Evolutionary conservation across 2,113 vertebrate genomes (phyloP).

Genomic region (Castor canadensis): DNA sequence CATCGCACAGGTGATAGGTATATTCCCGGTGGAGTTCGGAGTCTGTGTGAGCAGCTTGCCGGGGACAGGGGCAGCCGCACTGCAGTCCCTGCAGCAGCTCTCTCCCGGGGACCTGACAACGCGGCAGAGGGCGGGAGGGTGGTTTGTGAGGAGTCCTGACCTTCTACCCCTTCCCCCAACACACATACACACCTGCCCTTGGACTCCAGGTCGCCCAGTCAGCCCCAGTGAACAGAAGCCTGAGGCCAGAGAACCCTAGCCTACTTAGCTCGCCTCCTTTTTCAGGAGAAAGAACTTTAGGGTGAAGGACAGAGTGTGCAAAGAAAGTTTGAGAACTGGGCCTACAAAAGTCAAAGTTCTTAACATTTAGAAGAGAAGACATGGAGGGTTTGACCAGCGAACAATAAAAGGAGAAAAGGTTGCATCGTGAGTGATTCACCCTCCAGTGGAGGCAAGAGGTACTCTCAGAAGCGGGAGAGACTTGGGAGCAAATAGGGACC

Average conservation of each 20-base stretch:
- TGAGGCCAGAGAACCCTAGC: not conserved
- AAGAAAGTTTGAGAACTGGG: not conserved
- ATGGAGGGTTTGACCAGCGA: not conserved
- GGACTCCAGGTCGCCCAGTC: not conserved
- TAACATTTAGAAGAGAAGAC: not conserved
- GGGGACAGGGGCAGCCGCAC: not conserved
- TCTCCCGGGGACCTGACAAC: not conserved
- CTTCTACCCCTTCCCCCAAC: rapidly evolving
- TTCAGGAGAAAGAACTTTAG: not conserved
- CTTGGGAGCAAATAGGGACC: not conserved
- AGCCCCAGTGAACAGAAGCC: not conserved
- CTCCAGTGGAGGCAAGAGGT: not conserved
- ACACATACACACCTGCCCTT: too few species aligned
- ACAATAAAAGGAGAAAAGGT: not conserved
- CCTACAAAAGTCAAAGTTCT: not conserved
- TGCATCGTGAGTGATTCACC: not conserved
- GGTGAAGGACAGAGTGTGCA: not conserved
- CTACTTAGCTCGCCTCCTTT: not conserved
- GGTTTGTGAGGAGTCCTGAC: too few species aligned
- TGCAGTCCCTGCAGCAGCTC: not conserved
- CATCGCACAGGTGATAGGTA: not conserved
- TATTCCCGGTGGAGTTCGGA: rapidly evolving
- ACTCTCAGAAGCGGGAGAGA: not conserved
- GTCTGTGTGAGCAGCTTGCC: not conserved
- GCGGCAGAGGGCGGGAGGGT: not conserved